Conservation (phyloP, 1,140 invertebrate species). For the Caerostris extrusa region DNA sequence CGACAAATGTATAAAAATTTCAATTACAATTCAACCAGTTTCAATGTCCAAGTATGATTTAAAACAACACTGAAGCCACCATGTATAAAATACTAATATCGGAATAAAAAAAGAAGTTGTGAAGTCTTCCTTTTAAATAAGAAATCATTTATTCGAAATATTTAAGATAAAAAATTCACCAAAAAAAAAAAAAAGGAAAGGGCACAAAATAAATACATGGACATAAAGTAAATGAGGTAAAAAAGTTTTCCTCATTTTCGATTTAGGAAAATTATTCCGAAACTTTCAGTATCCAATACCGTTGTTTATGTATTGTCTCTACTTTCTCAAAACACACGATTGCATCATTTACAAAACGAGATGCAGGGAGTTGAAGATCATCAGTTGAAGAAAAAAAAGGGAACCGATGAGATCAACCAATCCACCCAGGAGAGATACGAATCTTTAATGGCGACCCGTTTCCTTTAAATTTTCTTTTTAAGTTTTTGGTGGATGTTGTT, state of each 20-base stretch:
- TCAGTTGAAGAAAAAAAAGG: constrained; percentile 2
- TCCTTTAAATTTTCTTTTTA: background rate
- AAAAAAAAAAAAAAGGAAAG: no score
- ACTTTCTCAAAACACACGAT: background rate
- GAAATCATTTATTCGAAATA: no score
- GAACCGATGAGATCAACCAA: background rate
- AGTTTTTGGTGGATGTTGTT: background rate
- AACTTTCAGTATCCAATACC: background rate
- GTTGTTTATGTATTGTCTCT: constrained; percentile 39
- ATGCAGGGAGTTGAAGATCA: background rate
- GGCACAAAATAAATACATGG: background rate
- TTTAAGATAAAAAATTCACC: no score
- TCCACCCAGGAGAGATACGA: constrained; percentile 2
- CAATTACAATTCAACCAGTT: no score
- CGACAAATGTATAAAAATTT: no score
- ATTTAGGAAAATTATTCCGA: constrained; percentile 27
- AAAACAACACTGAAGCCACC: no score
- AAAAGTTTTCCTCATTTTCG: background rate
- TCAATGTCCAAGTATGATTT: no score
- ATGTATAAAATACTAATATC: no score
- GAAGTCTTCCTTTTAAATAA: no score
- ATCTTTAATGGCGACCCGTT: constrained; percentile 28
- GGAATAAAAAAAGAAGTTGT: no score
- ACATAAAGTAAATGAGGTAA: background rate
- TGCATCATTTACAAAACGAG: constrained; percentile 47